Base-by-base conservation (phyloP, 1,140 invertebrate species). In the Trachymyrmex septentrionalis region DNA sequence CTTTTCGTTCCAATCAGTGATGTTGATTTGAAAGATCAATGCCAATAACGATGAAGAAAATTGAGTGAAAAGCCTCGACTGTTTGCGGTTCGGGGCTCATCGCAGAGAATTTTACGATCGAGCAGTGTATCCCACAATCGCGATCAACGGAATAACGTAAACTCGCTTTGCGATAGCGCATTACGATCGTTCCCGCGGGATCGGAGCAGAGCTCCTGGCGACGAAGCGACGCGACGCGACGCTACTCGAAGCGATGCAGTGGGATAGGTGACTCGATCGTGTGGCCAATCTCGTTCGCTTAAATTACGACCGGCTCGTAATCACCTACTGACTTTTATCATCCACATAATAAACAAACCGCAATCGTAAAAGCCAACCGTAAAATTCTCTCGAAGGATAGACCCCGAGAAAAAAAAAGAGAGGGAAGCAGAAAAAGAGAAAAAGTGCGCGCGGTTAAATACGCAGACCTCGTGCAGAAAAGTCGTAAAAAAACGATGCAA, bases 241-340 rank as follows among this genome's bases (percentile, higher is more conserved):
- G 50, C 38, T 44, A 44, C 38, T 44, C 21, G 34, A 27, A 24
- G 21, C 66, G 67, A 67, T 66, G 38, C 19, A 24, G 66, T 53
- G 34, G n/a, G 55, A 81, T 71, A 53, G 44, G 27, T 19, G 61
- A 38, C 77, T 27, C 67, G 80, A 72, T 44, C 80, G 67, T 19
- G 34, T 19, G 34, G 66, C 30, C 44, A 61, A 84, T 84, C 80
- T 84, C 69, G 24, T 84, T 84, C 38, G 53, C 59, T 84, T 48
- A 73, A 84, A 84, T 84, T 84, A 84, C 80, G 19, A 44, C 53
- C 34, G 24, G n/a, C 69, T 57, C 69, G 69, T 84, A 84, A 84
- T 84, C 80, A 84, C 80, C 80, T 50, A 75, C 80, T 50, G 69
- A 84, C 80, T 84, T 84, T 84, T 75, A 84, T 84, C 80, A 84